Conservation (phyloP, 2,113 vertebrate genomes). For the Cettia cetti region DNA sequence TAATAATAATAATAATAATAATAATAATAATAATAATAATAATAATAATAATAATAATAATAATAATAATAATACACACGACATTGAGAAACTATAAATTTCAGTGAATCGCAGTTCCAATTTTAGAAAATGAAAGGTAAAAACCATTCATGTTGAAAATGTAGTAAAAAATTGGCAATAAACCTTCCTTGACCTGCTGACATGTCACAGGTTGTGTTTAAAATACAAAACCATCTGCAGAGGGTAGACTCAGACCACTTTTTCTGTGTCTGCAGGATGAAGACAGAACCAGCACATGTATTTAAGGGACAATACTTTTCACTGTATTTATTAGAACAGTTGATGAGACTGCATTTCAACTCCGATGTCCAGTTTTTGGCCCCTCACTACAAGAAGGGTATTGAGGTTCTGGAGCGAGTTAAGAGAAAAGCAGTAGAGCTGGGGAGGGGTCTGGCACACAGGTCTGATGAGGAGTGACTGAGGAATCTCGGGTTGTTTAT, state of each 20-base stretch:
- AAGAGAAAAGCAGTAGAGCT: background rate
- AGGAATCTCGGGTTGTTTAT: background rate
- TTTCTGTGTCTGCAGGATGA: background rate
- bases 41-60: too few species aligned
- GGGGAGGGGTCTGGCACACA: too few species aligned
- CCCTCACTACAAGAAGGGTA: background rate
- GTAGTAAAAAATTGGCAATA: background rate
- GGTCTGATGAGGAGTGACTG: background rate
- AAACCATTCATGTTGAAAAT: background rate
- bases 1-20: background rate
- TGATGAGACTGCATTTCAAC: background rate
- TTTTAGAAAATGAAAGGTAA: background rate
- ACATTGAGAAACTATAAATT: background rate
- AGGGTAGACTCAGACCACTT: background rate
- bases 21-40: too few species aligned
- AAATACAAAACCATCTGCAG: background rate
- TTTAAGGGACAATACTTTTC: background rate
- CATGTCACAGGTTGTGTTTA: background rate
- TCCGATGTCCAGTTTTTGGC: background rate
- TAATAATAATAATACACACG: background rate
- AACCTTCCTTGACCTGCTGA: background rate
- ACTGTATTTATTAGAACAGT: background rate
- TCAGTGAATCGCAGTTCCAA: background rate
- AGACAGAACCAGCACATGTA: background rate
- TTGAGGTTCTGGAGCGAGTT: background rate